Conservation (phyloP, 2,797 vertebrate genomes). For the Esox lucius region DNA sequence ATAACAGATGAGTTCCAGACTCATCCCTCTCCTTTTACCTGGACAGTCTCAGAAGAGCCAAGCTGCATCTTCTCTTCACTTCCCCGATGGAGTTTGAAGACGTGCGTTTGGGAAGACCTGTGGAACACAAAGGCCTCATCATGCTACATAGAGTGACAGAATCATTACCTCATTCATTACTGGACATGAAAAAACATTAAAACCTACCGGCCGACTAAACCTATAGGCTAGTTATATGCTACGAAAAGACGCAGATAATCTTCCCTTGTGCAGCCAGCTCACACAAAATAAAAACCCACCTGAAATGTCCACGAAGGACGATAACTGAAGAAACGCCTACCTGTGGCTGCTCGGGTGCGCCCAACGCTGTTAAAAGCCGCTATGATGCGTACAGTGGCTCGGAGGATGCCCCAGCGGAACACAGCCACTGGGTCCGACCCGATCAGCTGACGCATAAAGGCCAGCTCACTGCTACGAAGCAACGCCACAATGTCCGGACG, state of each 20-base stretch:
- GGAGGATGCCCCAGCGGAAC: slow-evolving; percentile 93
- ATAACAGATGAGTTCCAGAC: neutral
- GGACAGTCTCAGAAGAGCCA: slow-evolving; percentile 67
- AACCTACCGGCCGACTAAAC: neutral
- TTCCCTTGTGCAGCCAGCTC: no score
- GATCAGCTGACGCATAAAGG: slow-evolving; percentile 87
- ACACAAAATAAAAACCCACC: no score
- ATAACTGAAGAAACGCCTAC: slow-evolving; percentile 51
- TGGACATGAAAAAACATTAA: neutral
- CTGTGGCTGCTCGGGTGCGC: slow-evolving; percentile 63
- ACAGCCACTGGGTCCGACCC: slow-evolving; percentile 86
- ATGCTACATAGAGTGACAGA: neutral
- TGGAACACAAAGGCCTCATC: slow-evolving; percentile 23
- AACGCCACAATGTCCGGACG: slow-evolving; percentile 87
- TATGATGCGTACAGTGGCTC: slow-evolving; percentile 83
- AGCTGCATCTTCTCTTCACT: slow-evolving; percentile 56
- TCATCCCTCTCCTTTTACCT: slow-evolving; percentile 74
- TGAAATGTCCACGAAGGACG: no score
- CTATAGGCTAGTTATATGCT: neutral
- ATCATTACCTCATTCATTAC: neutral
- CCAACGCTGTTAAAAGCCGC: slow-evolving; percentile 81
- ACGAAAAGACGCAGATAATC: no score
- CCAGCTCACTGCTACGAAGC: slow-evolving; percentile 84
- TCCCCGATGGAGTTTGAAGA: slow-evolving; percentile 71
- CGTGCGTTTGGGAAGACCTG: slow-evolving; percentile 66